Percentiles rank a stretch among this genome's conserved stretches.
phyloP scores from a whole-genome alignment of 2,888 invertebrate genomes.

The Oxytorus armatus region DNA sequence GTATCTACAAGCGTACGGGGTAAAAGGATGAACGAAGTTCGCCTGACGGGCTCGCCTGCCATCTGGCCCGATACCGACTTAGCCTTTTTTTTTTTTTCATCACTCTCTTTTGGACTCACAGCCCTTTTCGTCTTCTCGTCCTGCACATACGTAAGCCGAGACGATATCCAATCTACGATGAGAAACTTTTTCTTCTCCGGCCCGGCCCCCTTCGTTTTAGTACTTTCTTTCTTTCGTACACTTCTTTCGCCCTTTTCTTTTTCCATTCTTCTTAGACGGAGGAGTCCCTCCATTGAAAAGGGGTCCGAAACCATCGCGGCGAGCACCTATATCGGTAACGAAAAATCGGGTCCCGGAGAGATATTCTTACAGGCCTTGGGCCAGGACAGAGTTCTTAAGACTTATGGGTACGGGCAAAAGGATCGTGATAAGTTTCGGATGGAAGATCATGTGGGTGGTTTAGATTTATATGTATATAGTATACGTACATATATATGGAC shows the following conservation, averaged over 20 bases:
- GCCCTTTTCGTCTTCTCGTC: slow-evolving; percentile 41
- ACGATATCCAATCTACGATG: slow-evolving; percentile 60
- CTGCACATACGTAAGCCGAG: slow-evolving; percentile 46
- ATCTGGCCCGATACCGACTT: slow-evolving; percentile 66
- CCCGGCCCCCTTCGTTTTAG: slow-evolving; percentile 20
- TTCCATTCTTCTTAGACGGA: slow-evolving; percentile 4
- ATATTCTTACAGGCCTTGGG: slow-evolving; percentile 21
- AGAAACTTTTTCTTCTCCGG: slow-evolving; percentile 56
- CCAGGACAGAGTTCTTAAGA: not conserved
- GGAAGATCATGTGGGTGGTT: slow-evolving; percentile 4
- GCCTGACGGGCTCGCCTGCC: slow-evolving; percentile 62
- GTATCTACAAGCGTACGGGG: slow-evolving; percentile 23
- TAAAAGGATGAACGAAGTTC: slow-evolving; percentile 56
- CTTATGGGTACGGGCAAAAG: slow-evolving; percentile 1
- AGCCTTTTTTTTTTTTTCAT: slow-evolving; percentile 48
- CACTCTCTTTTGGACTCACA: slow-evolving; percentile 29
- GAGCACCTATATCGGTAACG: slow-evolving; percentile 41
- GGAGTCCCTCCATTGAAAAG: slow-evolving; percentile 50
- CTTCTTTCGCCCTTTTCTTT: not conserved
- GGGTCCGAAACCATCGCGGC: slow-evolving; percentile 44
- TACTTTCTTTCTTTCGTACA: slow-evolving; percentile 16
- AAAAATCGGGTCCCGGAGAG: slow-evolving; percentile 46
- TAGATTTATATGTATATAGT: not conserved
- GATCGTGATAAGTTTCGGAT: slow-evolving; percentile 7
- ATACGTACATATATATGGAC: not conserved